Conservation (phyloP, 92 coral and sea anemone genomes). For the Umimayanthus chanpuru region DNA sequence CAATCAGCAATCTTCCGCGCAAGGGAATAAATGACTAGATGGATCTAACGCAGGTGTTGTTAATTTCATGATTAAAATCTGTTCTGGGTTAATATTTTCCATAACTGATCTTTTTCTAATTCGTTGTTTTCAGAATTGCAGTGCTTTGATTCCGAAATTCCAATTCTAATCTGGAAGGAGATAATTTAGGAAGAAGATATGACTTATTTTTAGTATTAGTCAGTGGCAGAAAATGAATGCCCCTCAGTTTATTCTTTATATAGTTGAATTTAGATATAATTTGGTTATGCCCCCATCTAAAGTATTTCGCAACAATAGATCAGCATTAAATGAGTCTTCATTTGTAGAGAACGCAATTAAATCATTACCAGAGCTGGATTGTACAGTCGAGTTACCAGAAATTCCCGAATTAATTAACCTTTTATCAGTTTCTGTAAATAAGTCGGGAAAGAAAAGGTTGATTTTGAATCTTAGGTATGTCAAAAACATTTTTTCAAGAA, state of each 20-base stretch:
- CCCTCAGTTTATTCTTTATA: conserved; percentile 28
- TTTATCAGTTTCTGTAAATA: conserved; percentile 42
- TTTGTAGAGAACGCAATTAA: conserved; percentile 27
- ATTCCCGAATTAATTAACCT: conserved; percentile 18
- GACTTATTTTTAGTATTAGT: not conserved
- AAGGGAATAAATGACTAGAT: conserved; percentile 14
- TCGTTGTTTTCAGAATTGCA: conserved; percentile 7
- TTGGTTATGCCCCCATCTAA: conserved; percentile 28
- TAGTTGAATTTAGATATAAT: conserved; percentile 11
- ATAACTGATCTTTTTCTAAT: conserved; percentile 9
- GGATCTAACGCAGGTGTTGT: conserved; percentile 20
- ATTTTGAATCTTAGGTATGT: conserved; percentile 24
- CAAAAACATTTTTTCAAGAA: conserved; percentile 38
- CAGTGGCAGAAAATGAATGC: conserved; percentile 23
- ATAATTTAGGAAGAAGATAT: conserved; percentile 11
- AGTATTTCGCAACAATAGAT: conserved; percentile 25
- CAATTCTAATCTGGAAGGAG: not conserved
- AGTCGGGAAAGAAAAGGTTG: conserved; percentile 43
- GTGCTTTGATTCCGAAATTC: conserved; percentile 13
- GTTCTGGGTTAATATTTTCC: not conserved
- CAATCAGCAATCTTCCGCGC: not conserved
- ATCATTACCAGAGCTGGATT: conserved; percentile 9
- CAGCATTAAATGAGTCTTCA: conserved; percentile 13
- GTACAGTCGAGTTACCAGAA: not conserved
- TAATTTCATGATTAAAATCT: not conserved